Percentiles rank a stretch among this genome's conserved stretches.
These are phyloP conservation scores for Andrena marginata DNA, from an alignment of 2,888 invertebrate genomes.

Conservation along the genomic window DNA sequence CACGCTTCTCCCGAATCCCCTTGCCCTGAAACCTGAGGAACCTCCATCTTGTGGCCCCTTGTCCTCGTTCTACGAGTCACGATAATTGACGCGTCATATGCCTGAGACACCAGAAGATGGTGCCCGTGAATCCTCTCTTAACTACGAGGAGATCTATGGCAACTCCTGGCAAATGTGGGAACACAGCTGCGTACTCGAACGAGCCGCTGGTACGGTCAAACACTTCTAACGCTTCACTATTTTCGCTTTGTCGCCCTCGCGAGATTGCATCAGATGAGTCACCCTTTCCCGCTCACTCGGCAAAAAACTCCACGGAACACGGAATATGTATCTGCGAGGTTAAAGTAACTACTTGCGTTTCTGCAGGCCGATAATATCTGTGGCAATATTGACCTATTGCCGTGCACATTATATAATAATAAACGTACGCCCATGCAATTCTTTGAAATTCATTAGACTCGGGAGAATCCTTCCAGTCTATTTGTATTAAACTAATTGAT, in stretches of 20 bases:
- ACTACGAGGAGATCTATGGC: conserved; percentile 41
- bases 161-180: conserved; percentile 36
- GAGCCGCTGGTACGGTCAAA: conserved; percentile 33
- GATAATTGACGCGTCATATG: conserved; percentile 81
- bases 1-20: conserved; percentile 50
- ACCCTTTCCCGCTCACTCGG: conserved; percentile 77
- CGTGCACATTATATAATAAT: conserved; percentile 55
- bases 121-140: conserved; percentile 60
- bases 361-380: not conserved
- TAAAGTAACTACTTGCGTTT: conserved; percentile 48
- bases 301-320: conserved; percentile 38
- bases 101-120: conserved; percentile 69
- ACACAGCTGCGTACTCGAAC: conserved; percentile 33
- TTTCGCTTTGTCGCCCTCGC: conserved; percentile 55
- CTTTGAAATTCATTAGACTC: conserved; percentile 6
- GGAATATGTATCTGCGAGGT: conserved; percentile 57
- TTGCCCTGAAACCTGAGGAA: conserved; percentile 70
- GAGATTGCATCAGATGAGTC: conserved; percentile 75
- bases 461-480: conserved; percentile 12
- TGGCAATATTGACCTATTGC: conserved; percentile 25
- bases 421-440: conserved; percentile 30
- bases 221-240: conserved; percentile 33
- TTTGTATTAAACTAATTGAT: conserved; percentile 30
- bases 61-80: conserved; percentile 78
- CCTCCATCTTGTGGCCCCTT: conserved; percentile 82